Evolutionary conservation across 1,140 invertebrate genomes (phyloP).

Genomic region (Leptopilina boulardi): DNA sequence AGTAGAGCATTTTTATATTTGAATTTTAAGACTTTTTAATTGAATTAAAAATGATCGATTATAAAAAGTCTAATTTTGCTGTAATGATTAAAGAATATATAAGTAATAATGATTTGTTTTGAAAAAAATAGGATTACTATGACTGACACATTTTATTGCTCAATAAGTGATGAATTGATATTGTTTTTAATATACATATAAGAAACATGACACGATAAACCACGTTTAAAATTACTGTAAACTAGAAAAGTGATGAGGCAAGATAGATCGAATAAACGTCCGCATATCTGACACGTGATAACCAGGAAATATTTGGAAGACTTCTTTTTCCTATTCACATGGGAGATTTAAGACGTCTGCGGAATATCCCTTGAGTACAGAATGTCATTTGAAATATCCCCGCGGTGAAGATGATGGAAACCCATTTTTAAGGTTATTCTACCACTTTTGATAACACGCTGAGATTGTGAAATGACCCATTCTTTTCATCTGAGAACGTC

Average conservation of each 20-base stretch:
- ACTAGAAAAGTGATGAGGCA: slow-evolving; percentile 18
- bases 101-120: neutral
- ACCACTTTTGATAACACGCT: neutral
- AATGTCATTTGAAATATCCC: neutral
- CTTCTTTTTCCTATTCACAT: neutral
- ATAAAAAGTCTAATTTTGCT: no score
- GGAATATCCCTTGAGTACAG: neutral
- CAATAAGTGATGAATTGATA: neutral
- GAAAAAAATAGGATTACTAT: neutral
- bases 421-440: neutral
- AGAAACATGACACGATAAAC: slow-evolving; percentile 8
- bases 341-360: slow-evolving; percentile 23
- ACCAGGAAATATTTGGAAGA: slow-evolving; percentile 20
- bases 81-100: no score
- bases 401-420: neutral
- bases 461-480: slow-evolving; percentile 2
- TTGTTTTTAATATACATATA: slow-evolving; percentile 7
- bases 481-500: neutral
- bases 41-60: no score
- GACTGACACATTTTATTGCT: neutral
- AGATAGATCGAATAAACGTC: neutral
- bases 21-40: no score
- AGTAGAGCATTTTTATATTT: no score
- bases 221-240: slow-evolving; percentile 11
- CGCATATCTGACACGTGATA: neutral